Evolutionary conservation across 2,113 vertebrate species (phyloP).

Genomic region (Ophthalmolycus amberensis): DNA sequence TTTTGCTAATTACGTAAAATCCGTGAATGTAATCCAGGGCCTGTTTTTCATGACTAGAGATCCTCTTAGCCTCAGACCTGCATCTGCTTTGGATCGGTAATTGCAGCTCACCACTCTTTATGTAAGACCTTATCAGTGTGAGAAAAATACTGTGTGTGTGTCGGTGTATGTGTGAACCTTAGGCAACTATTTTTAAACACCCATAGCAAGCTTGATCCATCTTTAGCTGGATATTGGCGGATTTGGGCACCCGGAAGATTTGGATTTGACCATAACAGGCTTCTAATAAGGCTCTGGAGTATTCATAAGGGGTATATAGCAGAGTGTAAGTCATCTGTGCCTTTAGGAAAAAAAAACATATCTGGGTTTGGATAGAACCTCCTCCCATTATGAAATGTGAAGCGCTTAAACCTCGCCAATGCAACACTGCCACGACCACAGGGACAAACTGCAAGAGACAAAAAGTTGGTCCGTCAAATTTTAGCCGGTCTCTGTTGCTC

Average conservation of each 20-base stretch:
- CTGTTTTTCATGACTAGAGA: constrained; percentile 32
- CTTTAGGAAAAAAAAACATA: constrained; percentile 34
- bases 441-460: neutral
- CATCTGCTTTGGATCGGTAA: constrained; percentile 66
- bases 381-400: constrained; percentile 37
- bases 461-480: neutral
- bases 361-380: constrained; percentile 23
- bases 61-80: constrained; percentile 53
- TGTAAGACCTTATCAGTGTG: constrained; percentile 72
- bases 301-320: constrained; percentile 50
- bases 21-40: constrained; percentile 48
- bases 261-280: constrained; percentile 74
- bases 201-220: constrained; percentile 76
- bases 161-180: constrained; percentile 38
- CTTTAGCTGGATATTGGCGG: constrained; percentile 68
- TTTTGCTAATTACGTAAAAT: constrained; percentile 48
- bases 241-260: constrained; percentile 63
- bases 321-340: constrained; percentile 32
- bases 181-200: constrained; percentile 79
- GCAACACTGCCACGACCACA: constrained; percentile 8
- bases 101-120: constrained; percentile 76
- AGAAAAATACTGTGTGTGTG: constrained; percentile 59
- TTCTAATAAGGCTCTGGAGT: constrained; percentile 79
- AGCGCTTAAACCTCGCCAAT: constrained; percentile 19
- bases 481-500: neutral